A percentile compares a stretch with the other conserved stretches of the same genome.
Evolutionary conservation across 2,888 invertebrate species (phyloP).

Genomic region (Oligia strigilis): DNA sequence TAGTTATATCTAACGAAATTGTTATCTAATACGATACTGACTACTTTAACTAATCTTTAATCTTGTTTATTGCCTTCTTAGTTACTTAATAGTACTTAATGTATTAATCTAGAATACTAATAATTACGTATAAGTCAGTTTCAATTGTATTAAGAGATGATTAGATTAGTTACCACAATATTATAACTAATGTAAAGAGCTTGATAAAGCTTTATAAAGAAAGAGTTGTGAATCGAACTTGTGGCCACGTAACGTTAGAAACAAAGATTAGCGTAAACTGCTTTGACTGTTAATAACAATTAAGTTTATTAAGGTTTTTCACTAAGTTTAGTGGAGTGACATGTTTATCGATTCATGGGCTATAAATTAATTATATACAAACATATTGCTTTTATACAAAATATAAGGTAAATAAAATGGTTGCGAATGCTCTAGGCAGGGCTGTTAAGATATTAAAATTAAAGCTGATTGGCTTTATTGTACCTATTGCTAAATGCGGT

Average conservation of each 20-base stretch:
- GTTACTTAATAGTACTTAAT: conserved; percentile 72
- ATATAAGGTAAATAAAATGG: conserved; percentile 33
- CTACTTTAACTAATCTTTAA: conserved; percentile 75
- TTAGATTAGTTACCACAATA: conserved; percentile 79
- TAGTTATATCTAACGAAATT: conserved; percentile 70
- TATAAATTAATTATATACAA: conserved; percentile 45
- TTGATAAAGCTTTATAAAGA: conserved; percentile 90
- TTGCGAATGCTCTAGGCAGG: conserved; percentile 53
- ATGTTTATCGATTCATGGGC: conserved; percentile 59
- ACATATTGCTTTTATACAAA: conserved; percentile 52
- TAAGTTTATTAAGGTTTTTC: conserved; percentile 77
- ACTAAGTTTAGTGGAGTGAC: conserved; percentile 66
- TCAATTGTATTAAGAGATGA: conserved; percentile 77
- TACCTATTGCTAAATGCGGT: conserved; percentile 37
- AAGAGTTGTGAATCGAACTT: conserved; percentile 90
- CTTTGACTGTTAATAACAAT: conserved; percentile 82
- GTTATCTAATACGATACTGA: conserved; percentile 73
- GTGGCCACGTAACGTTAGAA: conserved; percentile 88
- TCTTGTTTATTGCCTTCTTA: conserved; percentile 82
- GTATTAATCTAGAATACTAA: conserved; percentile 75
- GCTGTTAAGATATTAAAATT: conserved; percentile 38
- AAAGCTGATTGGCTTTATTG: conserved; percentile 38
- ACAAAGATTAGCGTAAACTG: conserved; percentile 82
- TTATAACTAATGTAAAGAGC: conserved; percentile 88
- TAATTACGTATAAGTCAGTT: conserved; percentile 73